These are phyloP conservation scores for Mylabris sibirica DNA, from an alignment of 2,888 invertebrate genomes.

Conservation along the genomic window DNA sequence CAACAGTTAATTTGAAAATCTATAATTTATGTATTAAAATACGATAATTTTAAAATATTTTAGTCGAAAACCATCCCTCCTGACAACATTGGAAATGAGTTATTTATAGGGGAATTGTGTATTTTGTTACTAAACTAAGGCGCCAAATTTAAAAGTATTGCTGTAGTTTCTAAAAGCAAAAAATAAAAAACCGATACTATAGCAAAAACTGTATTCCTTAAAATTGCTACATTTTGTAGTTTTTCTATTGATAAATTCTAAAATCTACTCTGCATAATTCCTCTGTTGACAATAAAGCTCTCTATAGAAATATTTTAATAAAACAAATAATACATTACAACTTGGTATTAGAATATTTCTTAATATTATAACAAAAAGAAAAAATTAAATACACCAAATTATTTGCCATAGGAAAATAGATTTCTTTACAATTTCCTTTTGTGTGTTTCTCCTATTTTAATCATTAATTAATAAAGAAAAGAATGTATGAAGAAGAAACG, in stretches of 20 bases:
- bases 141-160: slow-evolving; percentile 1
- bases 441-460: slow-evolving; percentile 12
- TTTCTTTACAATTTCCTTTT: slow-evolving; percentile 32
- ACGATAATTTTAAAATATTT: too few species aligned
- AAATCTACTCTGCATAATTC: slow-evolving; percentile 43
- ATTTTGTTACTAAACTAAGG: background rate
- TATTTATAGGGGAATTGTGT: too few species aligned
- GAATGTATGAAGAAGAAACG: slow-evolving; percentile 9
- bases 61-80: too few species aligned
- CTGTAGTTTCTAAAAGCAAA: too few species aligned
- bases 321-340: slow-evolving; percentile 21
- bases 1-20: too few species aligned
- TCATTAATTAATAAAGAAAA: slow-evolving; percentile 22
- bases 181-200: slow-evolving; percentile 28
- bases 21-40: too few species aligned
- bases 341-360: slow-evolving; percentile 5
- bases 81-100: too few species aligned
- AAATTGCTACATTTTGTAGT: slow-evolving; percentile 46
- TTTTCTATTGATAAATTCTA: slow-evolving; percentile 39
- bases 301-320: slow-evolving; percentile 35
- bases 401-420: slow-evolving; percentile 38
- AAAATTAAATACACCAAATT: slow-evolving; percentile 20
- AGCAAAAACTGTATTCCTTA: slow-evolving; percentile 50
- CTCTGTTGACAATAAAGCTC: slow-evolving; percentile 40
- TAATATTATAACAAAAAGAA: slow-evolving; percentile 11